These are phyloP conservation scores for Sitta carolinensis DNA, from an alignment of 2,797 vertebrate genomes.

Conservation along the genomic window DNA sequence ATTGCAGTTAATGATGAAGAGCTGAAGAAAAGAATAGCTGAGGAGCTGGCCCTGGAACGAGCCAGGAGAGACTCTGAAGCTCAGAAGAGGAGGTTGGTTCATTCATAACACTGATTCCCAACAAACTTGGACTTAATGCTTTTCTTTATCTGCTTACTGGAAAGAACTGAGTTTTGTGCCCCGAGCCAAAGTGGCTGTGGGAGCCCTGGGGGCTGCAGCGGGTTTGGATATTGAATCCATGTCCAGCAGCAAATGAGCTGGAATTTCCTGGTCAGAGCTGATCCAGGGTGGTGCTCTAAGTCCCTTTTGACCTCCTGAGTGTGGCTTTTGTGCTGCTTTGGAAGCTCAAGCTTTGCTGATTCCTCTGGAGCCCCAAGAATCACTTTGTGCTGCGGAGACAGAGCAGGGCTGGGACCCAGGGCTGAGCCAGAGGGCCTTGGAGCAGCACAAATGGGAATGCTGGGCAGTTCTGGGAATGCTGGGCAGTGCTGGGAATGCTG, in stretches of 20 bases:
- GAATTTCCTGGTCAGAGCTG: not conserved
- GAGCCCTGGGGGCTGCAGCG: not conserved
- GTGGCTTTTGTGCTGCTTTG: not conserved
- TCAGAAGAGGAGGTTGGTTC: slow-evolving; percentile 84
- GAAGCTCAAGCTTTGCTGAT: not conserved
- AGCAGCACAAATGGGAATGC: not conserved
- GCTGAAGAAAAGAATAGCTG: slow-evolving; percentile 89
- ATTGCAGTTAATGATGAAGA: slow-evolving; percentile 87
- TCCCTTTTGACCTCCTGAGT: not conserved
- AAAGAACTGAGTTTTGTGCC: not conserved
- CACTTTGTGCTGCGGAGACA: not conserved
- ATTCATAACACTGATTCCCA: not conserved
- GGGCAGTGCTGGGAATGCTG: not conserved
- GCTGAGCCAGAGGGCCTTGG: not conserved
- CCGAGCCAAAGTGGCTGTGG: not conserved
- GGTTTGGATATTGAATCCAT: not conserved
- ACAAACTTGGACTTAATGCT: not conserved
- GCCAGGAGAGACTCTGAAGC: slow-evolving; percentile 85
- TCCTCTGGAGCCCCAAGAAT: not conserved
- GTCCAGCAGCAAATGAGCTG: not conserved
- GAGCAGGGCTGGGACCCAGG: not conserved
- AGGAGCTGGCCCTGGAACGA: slow-evolving; percentile 88
- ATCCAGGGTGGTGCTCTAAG: not conserved
- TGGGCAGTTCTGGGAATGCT: not conserved
- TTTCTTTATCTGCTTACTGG: not conserved